Base-by-base conservation (phyloP, 2,113 vertebrate species). In the crab-eating macaque (Macaca fascicularis) region DNA sequence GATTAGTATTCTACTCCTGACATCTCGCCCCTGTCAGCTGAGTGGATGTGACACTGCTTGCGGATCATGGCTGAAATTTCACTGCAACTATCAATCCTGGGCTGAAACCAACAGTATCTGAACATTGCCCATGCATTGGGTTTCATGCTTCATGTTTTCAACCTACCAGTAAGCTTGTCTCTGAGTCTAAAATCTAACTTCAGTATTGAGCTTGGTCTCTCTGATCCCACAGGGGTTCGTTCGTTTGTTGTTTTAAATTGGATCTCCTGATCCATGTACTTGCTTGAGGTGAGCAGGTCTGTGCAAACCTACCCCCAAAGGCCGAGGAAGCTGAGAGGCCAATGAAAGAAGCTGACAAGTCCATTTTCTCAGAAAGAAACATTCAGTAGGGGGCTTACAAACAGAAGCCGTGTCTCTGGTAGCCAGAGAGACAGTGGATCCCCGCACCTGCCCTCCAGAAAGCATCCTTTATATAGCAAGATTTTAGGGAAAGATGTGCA, bases 131-230 rank as follows among this genome's bases (percentile, higher is more conserved):
- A 5, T 8, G 17, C 57, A 6, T 1, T 52, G 43, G 57, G 5
- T 35, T 30, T 61, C 80, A 30, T 32, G 75, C 84, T 69, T 64
- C 50, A 11, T 35, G 43, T 17, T 35, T 35, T 45, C 59, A 45
- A 10, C 59, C 48, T 38, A 11, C 38, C 17, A 38, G 32, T 20
- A 74, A 40, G 23, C 50, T 84, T 81, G 57, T 70, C 50, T 43
- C 85, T 67, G 25, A 75, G 35, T 82, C 23, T 79, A 91, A 93
- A 82, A 23, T 13, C 11, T 76, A 84, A 90, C 40, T 89, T 87
- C 48, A 64, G 11, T 50, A 32, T n/a, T 52, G 59, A 81, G 25
- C 72, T 48, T n/a, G 57, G 48, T 89, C 61, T 64, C 35, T 89
- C 72, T 57, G 43, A 55, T 74, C 11, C 35, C 16, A 23, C 23